Percentiles rank a stretch among this genome's conserved stretches.
These are phyloP conservation scores for Apocheima hispidaria DNA, from an alignment of 2,888 invertebrate genomes.

Conservation along the genomic window DNA sequence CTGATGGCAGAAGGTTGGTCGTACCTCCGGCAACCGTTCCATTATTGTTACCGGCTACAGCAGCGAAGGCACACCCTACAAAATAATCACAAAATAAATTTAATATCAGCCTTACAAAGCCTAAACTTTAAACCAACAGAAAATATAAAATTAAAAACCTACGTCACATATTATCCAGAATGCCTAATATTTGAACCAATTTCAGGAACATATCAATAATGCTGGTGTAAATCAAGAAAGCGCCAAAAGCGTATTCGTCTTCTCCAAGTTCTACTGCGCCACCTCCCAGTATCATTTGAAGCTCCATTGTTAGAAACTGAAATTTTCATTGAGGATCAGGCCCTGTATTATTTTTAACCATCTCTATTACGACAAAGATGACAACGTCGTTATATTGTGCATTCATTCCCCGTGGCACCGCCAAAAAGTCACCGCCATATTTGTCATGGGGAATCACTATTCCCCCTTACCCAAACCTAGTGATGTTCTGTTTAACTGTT, in stretches of 20 bases:
- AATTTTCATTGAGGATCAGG: slow-evolving; percentile 24
- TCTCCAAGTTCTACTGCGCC: slow-evolving; percentile 54
- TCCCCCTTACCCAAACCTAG: too few relatives aligned
- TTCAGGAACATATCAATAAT: slow-evolving; percentile 63
- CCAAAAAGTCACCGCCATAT: too few relatives aligned
- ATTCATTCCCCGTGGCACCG: too few relatives aligned
- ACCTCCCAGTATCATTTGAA: slow-evolving; percentile 69
- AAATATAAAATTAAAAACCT: background rate
- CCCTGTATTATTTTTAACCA: background rate
- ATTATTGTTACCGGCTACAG: too few relatives aligned
- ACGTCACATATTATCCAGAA: slow-evolving; percentile 35
- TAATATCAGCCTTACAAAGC: background rate
- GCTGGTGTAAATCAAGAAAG: slow-evolving; percentile 59
- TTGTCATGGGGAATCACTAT: too few relatives aligned
- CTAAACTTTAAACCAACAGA: background rate
- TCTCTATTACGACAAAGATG: too few relatives aligned
- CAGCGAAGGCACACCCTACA: too few relatives aligned
- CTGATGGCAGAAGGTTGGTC: too few relatives aligned
- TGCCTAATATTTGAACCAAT: slow-evolving; percentile 53
- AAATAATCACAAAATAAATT: slow-evolving; percentile 1
- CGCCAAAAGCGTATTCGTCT: slow-evolving; percentile 60
- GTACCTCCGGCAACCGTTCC: too few relatives aligned
- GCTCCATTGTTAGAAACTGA: slow-evolving; percentile 61
- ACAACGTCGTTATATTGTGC: too few relatives aligned
- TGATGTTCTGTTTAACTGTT: too few relatives aligned